Base-by-base conservation (phyloP, 2,113 vertebrate species). In the Xiphophorus maculatus region DNA sequence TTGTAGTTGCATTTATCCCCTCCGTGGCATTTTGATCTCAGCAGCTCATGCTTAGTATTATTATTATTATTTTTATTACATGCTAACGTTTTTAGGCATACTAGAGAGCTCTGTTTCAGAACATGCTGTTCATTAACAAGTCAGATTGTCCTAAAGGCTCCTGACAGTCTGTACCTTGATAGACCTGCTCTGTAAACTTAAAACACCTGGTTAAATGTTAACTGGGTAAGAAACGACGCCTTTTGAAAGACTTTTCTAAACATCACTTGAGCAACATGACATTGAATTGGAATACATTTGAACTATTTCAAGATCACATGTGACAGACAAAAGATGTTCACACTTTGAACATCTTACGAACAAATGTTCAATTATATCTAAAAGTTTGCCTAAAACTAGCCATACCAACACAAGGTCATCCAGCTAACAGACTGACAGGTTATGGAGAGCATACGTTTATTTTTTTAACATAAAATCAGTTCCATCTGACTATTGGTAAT, bases 211-310 rank as follows among this genome's bases (percentile, higher is more conserved):
- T 87, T 84, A 85, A 87, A 87, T 5, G 5, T 12, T 86, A 88
- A 88, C 80, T 1, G 33, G 12, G 11, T 15, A 7, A 32, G 40
- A 65, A 35, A 58, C 63, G 0, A 44, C 65, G 12, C 29, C 79
- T 74, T 35, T 84, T 79, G 4, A 72, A 63, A 33, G n/a, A 1
- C 37, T 83, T 87, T 79, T 82, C n/a, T 80, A 80, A 87, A 88
- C 77, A n/a, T 65, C 70, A 70, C 61, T 82, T 29, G 69, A 80
- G 73, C 73, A 67, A 83, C 77, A 66, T 25, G 19, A 79, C 62
- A 60, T 12, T 63, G 27, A 48, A 80, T 33, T 71, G 48, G 42
- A 19, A n/a, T n/a, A n/a, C 51, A 58, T 58, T 58, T 6, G 22
- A 25, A 58, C 7, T 25, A 3, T 58, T n/a, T 10, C 5, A 25